A percentile compares a stretch with the other conserved stretches of the same genome.
These are phyloP conservation scores for Ennomos erosarius DNA, from an alignment of 2,888 invertebrate species.

Conservation along the genomic window DNA sequence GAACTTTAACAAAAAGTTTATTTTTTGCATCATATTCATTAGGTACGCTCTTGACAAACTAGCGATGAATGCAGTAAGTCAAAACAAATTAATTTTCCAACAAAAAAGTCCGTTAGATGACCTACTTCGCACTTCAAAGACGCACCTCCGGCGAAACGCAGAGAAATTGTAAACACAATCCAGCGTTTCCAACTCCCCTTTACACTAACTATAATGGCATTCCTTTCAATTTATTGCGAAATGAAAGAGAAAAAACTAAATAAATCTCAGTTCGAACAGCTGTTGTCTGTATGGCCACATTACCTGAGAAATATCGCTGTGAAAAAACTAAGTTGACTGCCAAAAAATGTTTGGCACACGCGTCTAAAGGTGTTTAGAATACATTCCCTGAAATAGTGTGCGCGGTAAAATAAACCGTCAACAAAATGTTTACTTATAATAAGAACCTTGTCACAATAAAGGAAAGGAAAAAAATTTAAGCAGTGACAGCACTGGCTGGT, in stretches of 20 bases:
- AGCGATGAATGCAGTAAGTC: slow-evolving; percentile 28
- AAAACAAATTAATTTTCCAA: slow-evolving; percentile 37
- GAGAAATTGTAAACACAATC: slow-evolving; percentile 35
- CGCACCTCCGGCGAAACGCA: slow-evolving; percentile 32
- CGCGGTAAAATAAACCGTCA: slow-evolving; percentile 21
- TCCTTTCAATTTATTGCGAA: slow-evolving; percentile 49
- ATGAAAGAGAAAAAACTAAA: slow-evolving; percentile 42
- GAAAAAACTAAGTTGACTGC: slow-evolving; percentile 44
- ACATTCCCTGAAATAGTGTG: slow-evolving; percentile 48
- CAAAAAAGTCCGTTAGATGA: slow-evolving; percentile 29
- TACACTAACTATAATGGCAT: slow-evolving; percentile 50
- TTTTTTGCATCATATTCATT: neutral
- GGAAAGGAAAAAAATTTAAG: neutral
- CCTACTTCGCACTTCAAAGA: slow-evolving; percentile 36
- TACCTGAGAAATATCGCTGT: slow-evolving; percentile 64
- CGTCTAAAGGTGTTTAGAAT: slow-evolving; percentile 56
- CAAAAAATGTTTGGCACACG: slow-evolving; percentile 45
- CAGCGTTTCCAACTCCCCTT: slow-evolving; percentile 28
- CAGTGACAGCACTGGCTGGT: neutral
- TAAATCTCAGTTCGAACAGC: slow-evolving; percentile 51
- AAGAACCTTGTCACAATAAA: slow-evolving; percentile 12
- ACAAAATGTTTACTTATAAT: neutral
- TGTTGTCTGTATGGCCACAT: slow-evolving; percentile 56
- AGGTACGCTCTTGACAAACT: slow-evolving; percentile 18
- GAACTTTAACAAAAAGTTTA: neutral